Base-by-base conservation (phyloP, 2,113 vertebrate genomes). In the Siniperca knerii region DNA sequence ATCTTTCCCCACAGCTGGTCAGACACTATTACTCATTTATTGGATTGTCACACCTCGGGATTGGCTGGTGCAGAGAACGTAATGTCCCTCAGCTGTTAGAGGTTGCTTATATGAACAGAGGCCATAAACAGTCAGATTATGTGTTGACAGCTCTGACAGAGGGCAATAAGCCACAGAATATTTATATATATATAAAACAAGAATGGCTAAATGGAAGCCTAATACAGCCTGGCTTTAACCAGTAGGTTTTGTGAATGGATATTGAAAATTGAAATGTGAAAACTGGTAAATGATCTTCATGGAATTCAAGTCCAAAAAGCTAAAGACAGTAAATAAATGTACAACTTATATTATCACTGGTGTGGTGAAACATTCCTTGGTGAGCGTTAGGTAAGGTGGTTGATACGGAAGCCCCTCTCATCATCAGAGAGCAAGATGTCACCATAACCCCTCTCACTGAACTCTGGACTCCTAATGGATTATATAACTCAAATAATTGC, bases 121-220 rank as follows among this genome's bases (percentile, higher is more conserved):
- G 77, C 81, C 81, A 90, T 90, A 94, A 93, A 75, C 9, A 60
- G 61, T 75, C 21, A 48, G 37, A 81, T 76, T 87, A 76, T 72
- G 20, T 79, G 12, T 57, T 74, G 25, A 61, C 10, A 61, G 58
- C n/a, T 44, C 13, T n/a, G 15, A 77, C 23, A 57, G 12, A n/a
- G 33, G 11, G 35, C 33, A 69, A 75, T 79, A 71, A 70, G 1
- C 6, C 3, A 50, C 29, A 67, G 1, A 25, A 46, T 44, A 44
- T 10, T 29, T 29, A 29, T 29, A 29, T 29, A 40, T 67, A 13
- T 40, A 37, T 37, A 37, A 44, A 82, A 40, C 15, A 44, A 42
- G 8, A 21, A 60, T 12, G 9, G 6, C 16, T 6, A 4, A 33
- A 75, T 37, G 1, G 2, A 58, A 35, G 20, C 23, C 18, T 37